These are phyloP conservation scores for Turnix velox DNA, from an alignment of 2,113 vertebrate genomes.

Conservation along the genomic window DNA sequence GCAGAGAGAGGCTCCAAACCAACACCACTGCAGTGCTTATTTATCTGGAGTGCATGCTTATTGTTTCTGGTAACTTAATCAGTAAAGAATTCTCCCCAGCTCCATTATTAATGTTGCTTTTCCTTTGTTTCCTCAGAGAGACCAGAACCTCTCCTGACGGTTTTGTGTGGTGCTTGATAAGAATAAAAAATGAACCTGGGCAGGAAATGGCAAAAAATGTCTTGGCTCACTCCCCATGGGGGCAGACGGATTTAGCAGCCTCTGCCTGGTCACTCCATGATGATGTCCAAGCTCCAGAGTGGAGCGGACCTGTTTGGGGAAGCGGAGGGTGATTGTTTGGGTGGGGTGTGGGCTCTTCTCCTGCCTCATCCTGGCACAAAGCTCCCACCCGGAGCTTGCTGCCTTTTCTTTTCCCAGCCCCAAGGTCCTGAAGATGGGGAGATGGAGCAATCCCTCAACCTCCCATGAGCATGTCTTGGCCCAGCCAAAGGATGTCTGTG, in stretches of 20 bases:
- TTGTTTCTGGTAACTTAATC: conserved; percentile 46
- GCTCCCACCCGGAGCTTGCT: not conserved
- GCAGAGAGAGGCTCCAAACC: not conserved
- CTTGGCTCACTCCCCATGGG: rapidly evolving
- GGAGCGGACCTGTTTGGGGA: conserved; percentile 6
- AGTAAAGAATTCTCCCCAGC: conserved; percentile 32
- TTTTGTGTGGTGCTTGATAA: conserved; percentile 40
- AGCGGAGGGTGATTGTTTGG: not conserved
- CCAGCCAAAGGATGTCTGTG: not conserved
- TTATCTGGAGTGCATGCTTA: not conserved
- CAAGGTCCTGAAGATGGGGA: not conserved
- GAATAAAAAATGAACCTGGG: conserved; percentile 22
- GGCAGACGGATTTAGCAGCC: not conserved
- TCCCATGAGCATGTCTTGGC: not conserved
- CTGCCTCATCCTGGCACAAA: not conserved
- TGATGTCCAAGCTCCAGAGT: not conserved
- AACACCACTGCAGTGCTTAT: rapidly evolving
- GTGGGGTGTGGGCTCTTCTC: conserved; percentile 2
- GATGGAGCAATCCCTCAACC: not conserved
- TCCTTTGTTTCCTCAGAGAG: conserved; percentile 45
- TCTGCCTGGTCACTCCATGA: not conserved
- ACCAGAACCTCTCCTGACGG: conserved; percentile 26
- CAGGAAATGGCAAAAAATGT: not conserved
- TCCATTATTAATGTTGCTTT: not conserved
- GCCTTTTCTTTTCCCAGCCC: not conserved